Evolutionary conservation across 2,113 vertebrate genomes (phyloP).

Genomic region (Chloroceryle aenea): DNA sequence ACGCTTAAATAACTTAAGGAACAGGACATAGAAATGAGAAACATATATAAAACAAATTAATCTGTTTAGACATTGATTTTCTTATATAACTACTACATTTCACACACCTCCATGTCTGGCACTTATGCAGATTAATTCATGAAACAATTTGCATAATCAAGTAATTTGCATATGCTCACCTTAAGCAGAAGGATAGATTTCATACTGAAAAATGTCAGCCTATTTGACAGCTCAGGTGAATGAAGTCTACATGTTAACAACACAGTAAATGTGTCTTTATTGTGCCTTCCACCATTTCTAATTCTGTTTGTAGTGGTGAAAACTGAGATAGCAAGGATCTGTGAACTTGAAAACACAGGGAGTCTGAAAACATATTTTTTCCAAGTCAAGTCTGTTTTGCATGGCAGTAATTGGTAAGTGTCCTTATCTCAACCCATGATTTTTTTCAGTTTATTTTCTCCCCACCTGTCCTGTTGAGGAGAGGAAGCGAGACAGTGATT

Average conservation of each 20-base stretch:
- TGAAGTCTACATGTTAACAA: not conserved
- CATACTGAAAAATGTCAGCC: not conserved
- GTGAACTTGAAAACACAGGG: not conserved
- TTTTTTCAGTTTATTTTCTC: not conserved
- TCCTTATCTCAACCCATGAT: not conserved
- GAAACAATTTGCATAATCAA: not conserved
- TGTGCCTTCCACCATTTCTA: not conserved
- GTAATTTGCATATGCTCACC: conserved; percentile 8
- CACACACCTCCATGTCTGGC: conserved; percentile 4
- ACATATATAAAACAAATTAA: not conserved
- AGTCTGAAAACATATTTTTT: not conserved
- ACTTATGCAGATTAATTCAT: conserved; percentile 23
- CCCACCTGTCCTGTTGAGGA: rapidly evolving
- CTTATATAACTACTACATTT: not conserved
- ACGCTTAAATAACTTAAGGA: not conserved
- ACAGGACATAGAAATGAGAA: not conserved
- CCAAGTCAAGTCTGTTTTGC: not conserved
- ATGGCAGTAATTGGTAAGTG: not conserved
- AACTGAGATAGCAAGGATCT: not conserved
- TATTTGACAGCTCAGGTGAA: not conserved
- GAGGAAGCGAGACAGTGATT: rapidly evolving
- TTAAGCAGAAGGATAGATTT: not conserved
- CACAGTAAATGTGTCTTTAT: not conserved
- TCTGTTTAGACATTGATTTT: not conserved
- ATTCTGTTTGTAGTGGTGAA: not conserved